Percentiles rank a stretch among this genome's conserved stretches.
phyloP scores from a whole-genome alignment of 2,113 vertebrate genomes.

The Indri indri region DNA sequence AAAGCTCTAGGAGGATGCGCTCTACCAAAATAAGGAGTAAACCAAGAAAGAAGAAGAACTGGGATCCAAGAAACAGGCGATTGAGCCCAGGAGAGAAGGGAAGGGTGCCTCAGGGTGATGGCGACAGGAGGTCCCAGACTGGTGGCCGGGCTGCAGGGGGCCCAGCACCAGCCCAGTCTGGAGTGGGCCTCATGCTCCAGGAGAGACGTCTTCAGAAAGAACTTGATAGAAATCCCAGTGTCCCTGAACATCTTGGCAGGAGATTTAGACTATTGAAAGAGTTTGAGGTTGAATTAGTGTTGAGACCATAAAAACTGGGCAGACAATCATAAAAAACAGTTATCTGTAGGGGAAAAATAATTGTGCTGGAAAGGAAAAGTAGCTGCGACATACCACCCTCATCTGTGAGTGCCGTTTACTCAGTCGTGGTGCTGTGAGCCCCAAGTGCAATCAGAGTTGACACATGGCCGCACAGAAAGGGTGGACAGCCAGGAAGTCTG shows the following conservation, averaged over 20 bases:
- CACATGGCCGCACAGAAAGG: rapidly evolving
- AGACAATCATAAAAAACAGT: background rate
- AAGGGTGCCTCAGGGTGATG: background rate
- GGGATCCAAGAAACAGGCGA: background rate
- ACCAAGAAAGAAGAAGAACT: background rate
- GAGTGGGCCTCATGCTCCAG: rapidly evolving
- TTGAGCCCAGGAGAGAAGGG: background rate
- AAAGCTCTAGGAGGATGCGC: background rate
- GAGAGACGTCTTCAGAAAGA: background rate
- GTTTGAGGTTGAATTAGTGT: background rate
- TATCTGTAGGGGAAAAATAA: background rate
- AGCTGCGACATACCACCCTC: background rate
- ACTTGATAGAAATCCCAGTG: background rate
- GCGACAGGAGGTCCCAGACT: background rate
- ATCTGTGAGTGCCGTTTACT: background rate
- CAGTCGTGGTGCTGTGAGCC: background rate
- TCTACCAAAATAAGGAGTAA: background rate
- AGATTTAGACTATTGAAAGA: background rate
- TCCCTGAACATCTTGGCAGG: background rate
- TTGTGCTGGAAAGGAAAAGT: background rate
- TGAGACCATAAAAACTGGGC: background rate
- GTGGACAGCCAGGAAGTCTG: too few relatives aligned
- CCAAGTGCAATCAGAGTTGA: background rate
- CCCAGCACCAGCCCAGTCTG: background rate
- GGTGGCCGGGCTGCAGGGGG: background rate